Conservation (phyloP, 2,113 vertebrate species). For the Butorides virescens region DNA sequence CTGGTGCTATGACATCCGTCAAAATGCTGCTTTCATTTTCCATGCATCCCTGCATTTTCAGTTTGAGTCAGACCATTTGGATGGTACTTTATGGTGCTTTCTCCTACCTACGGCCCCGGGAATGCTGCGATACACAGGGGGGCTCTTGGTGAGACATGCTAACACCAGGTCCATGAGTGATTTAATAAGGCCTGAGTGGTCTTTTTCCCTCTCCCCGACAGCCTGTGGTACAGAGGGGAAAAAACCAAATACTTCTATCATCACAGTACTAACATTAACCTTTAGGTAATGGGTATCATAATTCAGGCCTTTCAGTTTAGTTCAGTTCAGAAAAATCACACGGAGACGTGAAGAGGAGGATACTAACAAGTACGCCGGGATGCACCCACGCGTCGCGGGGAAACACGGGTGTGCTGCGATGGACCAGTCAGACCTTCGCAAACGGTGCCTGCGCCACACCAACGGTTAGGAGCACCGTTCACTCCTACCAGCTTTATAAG, state of each 20-base stretch:
- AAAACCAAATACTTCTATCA: neutral
- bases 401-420: accelerated
- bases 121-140: neutral
- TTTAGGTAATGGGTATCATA: slow-evolving; percentile 33
- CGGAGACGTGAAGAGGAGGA: neutral
- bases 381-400: neutral
- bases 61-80: neutral
- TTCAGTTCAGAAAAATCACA: neutral
- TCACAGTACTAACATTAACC: neutral
- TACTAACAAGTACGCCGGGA: neutral
- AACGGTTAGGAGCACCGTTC: accelerated
- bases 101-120: neutral
- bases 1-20: neutral
- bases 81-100: neutral
- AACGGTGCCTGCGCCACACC: accelerated
- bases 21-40: neutral
- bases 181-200: neutral
- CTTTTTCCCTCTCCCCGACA: neutral
- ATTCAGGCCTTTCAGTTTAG: neutral
- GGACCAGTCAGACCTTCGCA: neutral
- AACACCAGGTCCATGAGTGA: neutral
- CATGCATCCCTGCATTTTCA: neutral
- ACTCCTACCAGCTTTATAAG: neutral
- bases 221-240: neutral
- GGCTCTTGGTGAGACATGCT: neutral